Percentiles rank a stretch among this genome's conserved stretches.
phyloP scores from a whole-genome alignment of 2,113 vertebrate species.

The Butorides virescens region DNA sequence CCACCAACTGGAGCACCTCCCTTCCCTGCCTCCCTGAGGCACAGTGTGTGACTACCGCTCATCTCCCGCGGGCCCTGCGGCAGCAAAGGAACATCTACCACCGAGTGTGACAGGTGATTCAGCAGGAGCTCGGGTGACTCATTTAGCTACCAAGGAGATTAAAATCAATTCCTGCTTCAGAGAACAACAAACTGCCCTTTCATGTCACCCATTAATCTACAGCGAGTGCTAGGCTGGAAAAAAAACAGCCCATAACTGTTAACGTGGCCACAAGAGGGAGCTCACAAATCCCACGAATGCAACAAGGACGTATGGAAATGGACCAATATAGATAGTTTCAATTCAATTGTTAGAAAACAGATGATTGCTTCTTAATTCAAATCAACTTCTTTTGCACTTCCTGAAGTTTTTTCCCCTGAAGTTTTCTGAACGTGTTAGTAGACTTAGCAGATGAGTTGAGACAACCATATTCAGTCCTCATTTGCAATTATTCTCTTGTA shows the following conservation, averaged over 20 bases:
- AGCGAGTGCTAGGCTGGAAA: neutral
- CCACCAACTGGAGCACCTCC: neutral
- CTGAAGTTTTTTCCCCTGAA: neutral
- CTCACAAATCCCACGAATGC: neutral
- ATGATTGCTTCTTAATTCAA: neutral
- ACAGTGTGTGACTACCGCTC: rapidly evolving
- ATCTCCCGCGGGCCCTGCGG: rapidly evolving
- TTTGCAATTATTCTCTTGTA: neutral
- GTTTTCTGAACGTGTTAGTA: neutral
- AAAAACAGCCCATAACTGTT: neutral
- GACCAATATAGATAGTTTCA: neutral
- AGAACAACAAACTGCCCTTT: neutral
- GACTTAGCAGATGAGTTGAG: neutral
- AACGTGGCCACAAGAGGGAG: constrained; percentile 37
- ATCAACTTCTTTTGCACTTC: neutral
- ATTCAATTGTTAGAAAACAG: neutral
- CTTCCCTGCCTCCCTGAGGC: neutral
- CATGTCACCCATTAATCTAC: neutral
- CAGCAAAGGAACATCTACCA: neutral
- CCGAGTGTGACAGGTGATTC: neutral
- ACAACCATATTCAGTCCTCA: neutral
- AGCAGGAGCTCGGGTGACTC: neutral
- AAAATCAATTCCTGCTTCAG: neutral
- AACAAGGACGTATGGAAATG: rapidly evolving
- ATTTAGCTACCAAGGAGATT: neutral